A percentile compares a stretch with the other conserved stretches of the same genome.
phyloP scores from a whole-genome alignment of 92 coral and sea anemone species.

The Palythoa grandis region DNA sequence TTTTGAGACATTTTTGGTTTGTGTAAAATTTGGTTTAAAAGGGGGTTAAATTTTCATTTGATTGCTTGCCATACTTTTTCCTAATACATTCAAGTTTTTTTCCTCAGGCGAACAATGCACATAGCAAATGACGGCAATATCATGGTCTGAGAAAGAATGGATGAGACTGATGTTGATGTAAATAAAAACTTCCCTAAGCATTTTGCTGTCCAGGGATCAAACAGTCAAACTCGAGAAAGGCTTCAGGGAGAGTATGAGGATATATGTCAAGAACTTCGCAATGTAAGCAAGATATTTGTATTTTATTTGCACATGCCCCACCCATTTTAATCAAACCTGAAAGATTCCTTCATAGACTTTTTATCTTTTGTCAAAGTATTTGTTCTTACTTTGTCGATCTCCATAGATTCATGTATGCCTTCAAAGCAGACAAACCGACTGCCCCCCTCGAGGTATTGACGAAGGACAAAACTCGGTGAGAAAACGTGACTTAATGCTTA shows the following conservation, averaged over 20 bases:
- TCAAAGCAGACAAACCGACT: conserved; percentile 44
- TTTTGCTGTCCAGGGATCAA: background rate
- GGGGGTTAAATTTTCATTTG: too few species aligned
- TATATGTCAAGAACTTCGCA: conserved; percentile 56
- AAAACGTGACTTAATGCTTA: background rate
- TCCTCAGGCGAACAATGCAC: background rate
- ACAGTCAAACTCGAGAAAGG: conserved; percentile 19
- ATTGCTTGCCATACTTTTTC: background rate
- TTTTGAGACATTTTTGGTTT: background rate
- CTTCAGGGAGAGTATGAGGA: conserved; percentile 62
- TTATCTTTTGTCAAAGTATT: background rate
- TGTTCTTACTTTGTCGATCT: background rate
- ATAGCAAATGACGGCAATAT: background rate
- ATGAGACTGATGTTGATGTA: background rate
- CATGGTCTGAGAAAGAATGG: conserved; percentile 2
- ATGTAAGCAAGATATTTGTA: conserved; percentile 33
- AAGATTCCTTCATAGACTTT: background rate
- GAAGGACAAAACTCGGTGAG: conserved; percentile 20
- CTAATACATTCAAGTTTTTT: background rate
- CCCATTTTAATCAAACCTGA: background rate
- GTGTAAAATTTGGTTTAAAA: too few species aligned
- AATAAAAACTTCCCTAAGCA: background rate
- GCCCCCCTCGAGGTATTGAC: conserved; percentile 37
- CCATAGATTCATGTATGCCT: conserved; percentile 55
- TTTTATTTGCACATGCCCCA: background rate